phyloP scores from a whole-genome alignment of 2,113 vertebrate species.

The Neofelis nebulosa region DNA sequence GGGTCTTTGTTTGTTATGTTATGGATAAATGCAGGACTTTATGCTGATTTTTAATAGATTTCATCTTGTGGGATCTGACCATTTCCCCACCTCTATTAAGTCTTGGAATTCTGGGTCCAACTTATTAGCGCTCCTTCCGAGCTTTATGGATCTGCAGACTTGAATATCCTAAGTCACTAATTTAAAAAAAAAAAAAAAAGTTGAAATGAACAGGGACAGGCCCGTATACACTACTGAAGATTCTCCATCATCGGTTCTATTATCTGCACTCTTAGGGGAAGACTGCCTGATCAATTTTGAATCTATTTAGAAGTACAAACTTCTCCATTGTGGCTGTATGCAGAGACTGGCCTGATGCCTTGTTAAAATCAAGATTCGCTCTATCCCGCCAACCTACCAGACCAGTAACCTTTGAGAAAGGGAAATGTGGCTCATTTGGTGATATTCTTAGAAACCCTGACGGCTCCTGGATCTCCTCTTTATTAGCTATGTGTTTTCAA shows the following conservation, averaged over 20 bases:
- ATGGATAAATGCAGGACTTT: background rate
- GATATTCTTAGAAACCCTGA: background rate
- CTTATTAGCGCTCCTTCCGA: background rate
- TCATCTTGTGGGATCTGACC: background rate
- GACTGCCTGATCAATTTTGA: background rate
- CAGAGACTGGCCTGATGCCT: too few relatives aligned
- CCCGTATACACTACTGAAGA: background rate
- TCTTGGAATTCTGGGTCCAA: background rate
- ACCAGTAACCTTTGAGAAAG: background rate
- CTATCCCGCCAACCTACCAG: background rate
- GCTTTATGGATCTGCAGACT: background rate
- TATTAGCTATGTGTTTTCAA: background rate
- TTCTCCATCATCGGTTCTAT: background rate
- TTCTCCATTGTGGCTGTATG: rapidly evolving
- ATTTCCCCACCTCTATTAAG: background rate
- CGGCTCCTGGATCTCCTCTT: background rate
- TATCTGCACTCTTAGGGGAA: background rate
- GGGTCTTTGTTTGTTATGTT: background rate
- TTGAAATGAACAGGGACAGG: background rate
- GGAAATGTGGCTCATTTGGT: background rate
- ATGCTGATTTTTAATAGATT: background rate
- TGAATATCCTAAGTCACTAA: background rate
- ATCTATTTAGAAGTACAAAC: background rate
- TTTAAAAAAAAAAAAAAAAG: background rate
- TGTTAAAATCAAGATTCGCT: background rate